A percentile compares a stretch with the other conserved stretches of the same genome.
Evolutionary conservation across 2,797 vertebrate genomes (phyloP).

Genomic region (Ceyx erithaca): DNA sequence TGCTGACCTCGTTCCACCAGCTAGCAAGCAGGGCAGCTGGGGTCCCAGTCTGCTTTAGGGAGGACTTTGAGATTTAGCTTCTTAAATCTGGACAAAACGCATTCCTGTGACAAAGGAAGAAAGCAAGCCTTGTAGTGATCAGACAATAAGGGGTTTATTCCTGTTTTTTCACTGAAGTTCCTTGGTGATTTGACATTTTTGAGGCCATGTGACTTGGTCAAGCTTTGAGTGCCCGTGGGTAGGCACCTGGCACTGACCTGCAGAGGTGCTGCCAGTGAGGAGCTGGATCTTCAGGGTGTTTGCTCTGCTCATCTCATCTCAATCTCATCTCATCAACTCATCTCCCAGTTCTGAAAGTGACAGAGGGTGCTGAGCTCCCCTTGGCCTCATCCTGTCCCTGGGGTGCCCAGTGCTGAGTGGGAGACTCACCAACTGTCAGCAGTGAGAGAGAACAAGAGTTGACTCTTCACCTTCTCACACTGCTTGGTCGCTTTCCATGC

Average conservation of each 20-base stretch:
- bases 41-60: slow-evolving; percentile 34
- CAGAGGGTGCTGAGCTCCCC: background rate
- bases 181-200: slow-evolving; percentile 23
- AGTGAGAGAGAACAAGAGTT: background rate
- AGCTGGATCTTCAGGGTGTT: background rate
- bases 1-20: background rate
- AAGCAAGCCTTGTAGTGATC: slow-evolving; percentile 49
- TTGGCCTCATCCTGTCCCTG: background rate
- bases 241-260: background rate
- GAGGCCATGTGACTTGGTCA: background rate
- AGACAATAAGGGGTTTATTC: slow-evolving; percentile 48
- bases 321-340: background rate
- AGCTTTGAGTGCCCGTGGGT: background rate
- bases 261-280: background rate
- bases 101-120: slow-evolving; percentile 41
- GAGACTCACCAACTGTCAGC: background rate
- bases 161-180: slow-evolving; percentile 7
- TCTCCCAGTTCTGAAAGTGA: background rate
- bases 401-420: background rate
- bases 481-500: background rate
- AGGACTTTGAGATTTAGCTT: slow-evolving; percentile 34
- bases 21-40: background rate
- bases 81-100: slow-evolving; percentile 40
- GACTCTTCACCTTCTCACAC: background rate
- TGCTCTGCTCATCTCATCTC: background rate